A percentile compares a stretch with the other conserved stretches of the same genome.
Evolutionary conservation across 2,113 vertebrate genomes (phyloP).

Genomic region (Strix aluco): DNA sequence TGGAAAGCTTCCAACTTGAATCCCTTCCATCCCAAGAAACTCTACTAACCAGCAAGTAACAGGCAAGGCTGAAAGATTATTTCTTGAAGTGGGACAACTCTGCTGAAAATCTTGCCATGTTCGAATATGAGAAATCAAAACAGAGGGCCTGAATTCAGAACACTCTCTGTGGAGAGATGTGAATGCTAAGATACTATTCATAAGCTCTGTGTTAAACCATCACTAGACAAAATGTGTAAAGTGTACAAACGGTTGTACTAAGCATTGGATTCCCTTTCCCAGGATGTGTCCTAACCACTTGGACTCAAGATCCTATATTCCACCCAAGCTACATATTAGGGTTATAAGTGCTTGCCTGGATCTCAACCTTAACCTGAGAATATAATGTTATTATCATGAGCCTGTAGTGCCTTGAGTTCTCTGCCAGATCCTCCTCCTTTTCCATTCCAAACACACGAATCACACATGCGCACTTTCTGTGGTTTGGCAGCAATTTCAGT

Average conservation of each 20-base stretch:
- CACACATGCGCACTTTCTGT: background rate
- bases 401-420: background rate
- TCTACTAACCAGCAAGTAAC: background rate
- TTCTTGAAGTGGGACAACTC: background rate
- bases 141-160: background rate
- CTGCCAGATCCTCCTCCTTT: background rate
- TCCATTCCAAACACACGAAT: background rate
- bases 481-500: background rate
- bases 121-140: background rate
- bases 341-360: background rate
- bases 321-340: background rate
- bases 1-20: background rate
- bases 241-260: background rate
- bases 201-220: background rate
- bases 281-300: background rate
- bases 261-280: background rate
- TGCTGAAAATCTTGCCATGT: background rate
- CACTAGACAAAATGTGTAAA: background rate
- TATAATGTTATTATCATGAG: background rate
- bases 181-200: background rate
- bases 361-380: background rate
- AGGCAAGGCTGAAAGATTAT: background rate
- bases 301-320: background rate
- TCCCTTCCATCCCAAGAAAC: background rate
- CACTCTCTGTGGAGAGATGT: background rate